Evolutionary conservation across 1,140 invertebrate species (phyloP).

Genomic region (Chionoecetes opilio): DNA sequence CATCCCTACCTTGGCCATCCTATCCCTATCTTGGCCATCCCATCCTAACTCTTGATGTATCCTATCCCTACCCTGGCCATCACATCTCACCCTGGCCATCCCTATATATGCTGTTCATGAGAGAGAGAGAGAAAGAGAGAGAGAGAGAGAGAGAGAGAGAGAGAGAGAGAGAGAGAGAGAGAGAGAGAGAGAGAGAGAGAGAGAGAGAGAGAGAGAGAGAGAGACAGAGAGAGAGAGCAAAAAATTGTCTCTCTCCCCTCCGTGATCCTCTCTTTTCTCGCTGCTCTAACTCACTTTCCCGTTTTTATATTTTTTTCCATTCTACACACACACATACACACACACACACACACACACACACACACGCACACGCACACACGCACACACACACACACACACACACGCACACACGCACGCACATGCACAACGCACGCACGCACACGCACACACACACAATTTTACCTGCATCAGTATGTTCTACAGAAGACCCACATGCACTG

Average conservation of each 20-base stretch:
- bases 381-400: background rate
- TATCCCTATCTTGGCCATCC: no score
- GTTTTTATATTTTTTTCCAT: no score
- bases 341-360: slow-evolving; percentile 1
- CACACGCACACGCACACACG: background rate
- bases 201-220: slow-evolving; percentile 9
- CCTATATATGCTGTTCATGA: no score
- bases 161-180: background rate
- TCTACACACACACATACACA: background rate
- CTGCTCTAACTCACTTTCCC: background rate
- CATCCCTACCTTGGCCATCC: no score
- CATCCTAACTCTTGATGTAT: no score
- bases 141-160: no score
- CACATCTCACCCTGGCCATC: no score
- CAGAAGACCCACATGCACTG: background rate
- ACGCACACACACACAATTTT: background rate
- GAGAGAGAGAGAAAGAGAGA: no score
- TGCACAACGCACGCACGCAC: background rate
- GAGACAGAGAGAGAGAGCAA: background rate
- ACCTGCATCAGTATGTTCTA: slow-evolving; percentile 15
- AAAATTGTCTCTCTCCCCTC: background rate
- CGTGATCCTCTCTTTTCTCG: background rate
- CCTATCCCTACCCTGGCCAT: no score
- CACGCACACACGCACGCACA: background rate
- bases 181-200: slow-evolving; percentile 27